These are phyloP conservation scores for Poecilia wingei DNA, from an alignment of 2,797 vertebrate species.

Conservation along the genomic window DNA sequence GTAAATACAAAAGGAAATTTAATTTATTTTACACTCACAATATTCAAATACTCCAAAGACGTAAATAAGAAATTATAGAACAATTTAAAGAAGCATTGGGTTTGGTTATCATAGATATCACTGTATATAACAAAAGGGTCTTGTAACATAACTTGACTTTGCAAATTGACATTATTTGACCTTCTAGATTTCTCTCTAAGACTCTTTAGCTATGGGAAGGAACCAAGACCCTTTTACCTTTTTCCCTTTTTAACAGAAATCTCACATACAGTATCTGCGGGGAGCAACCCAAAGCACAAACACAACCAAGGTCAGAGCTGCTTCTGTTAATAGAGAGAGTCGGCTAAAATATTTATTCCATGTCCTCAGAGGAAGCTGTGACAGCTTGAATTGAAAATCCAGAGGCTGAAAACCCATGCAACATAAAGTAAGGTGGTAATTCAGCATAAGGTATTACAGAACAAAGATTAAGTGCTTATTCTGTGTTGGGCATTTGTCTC, in stretches of 20 bases:
- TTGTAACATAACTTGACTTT: neutral
- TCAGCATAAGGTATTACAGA: neutral
- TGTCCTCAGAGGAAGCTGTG: neutral
- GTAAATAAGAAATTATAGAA: neutral
- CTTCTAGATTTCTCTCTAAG: neutral
- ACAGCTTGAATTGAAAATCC: neutral
- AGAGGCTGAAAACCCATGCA: neutral
- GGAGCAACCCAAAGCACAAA: neutral
- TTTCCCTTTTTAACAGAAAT: neutral
- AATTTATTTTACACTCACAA: neutral
- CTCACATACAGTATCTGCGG: neutral
- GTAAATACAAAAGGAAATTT: neutral
- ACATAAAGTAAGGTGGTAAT: neutral
- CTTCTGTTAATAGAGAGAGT: neutral
- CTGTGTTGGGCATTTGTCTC: neutral
- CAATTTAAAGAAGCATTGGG: neutral
- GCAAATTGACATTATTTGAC: neutral
- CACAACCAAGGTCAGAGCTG: slow-evolving; percentile 2
- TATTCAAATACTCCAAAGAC: neutral
- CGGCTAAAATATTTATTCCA: neutral
- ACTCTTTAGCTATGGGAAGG: neutral
- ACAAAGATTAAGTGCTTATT: neutral
- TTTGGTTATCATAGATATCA: neutral
- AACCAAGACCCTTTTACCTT: neutral
- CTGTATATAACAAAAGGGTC: neutral